These are phyloP conservation scores for Mesocricetus auratus DNA, from an alignment of 2,113 vertebrate genomes.

Conservation along the genomic window DNA sequence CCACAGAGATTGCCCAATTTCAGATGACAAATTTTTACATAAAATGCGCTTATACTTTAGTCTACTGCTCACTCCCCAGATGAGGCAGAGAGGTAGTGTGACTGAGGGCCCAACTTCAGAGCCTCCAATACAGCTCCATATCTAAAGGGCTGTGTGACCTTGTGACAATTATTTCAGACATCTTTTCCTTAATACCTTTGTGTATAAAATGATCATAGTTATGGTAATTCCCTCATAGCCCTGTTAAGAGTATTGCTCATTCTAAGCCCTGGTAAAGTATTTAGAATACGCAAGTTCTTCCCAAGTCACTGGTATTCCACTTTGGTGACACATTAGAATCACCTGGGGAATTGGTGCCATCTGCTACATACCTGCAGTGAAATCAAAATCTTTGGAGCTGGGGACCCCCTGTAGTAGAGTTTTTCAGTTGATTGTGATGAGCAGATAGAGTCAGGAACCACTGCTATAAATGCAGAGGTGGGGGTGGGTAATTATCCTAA, in stretches of 20 bases:
- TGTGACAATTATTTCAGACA: constrained; percentile 20
- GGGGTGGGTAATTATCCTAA: background rate
- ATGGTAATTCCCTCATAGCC: constrained; percentile 40
- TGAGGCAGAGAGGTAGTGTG: background rate
- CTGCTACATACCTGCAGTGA: background rate
- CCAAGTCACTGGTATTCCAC: background rate
- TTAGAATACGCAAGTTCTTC: constrained; percentile 4
- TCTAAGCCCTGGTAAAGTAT: background rate
- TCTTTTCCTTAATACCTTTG: constrained; percentile 52
- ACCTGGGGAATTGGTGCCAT: background rate
- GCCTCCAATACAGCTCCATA: background rate
- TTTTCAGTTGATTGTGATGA: background rate
- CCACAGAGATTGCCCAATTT: background rate
- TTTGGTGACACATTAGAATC: background rate
- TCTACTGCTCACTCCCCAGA: background rate
- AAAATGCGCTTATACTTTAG: background rate
- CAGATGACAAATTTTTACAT: constrained; percentile 10
- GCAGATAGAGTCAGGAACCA: background rate
- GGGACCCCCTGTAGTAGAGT: background rate
- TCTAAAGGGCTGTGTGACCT: background rate
- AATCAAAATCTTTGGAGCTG: background rate
- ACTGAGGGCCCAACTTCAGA: background rate
- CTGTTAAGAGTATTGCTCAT: constrained; percentile 36
- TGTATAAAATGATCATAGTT: constrained; percentile 51
- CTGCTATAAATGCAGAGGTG: background rate